Evolutionary conservation across 1,140 invertebrate species (phyloP), one percentile per base, ranked within the genome.

Genomic region (Drosophila littoralis): DNA sequence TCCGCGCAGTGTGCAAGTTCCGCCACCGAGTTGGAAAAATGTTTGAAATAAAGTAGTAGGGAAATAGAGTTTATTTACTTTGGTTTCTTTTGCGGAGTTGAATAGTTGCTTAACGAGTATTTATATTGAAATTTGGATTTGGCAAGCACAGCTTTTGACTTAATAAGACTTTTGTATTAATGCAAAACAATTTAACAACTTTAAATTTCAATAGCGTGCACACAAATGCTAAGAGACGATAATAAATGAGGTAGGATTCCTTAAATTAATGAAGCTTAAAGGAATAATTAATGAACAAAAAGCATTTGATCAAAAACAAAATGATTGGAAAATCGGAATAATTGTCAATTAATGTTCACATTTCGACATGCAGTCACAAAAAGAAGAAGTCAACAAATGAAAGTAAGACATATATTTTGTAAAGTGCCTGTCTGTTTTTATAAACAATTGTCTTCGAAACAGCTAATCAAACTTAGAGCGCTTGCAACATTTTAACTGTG

Each of bases 21-120:
- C 83, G 84, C 69, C 83, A 85, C 76, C 74, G 69, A 46, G 48
- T 78, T 70, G 67, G 45, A 66, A 74, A 77, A 71, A 77, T 48
- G 42, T 86, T 84, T 86, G 79, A 79, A 75, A 88, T 67, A 67
- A 83, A 88, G 64, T 59, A 88, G 77, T 83, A 83, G 74, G 79
- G 75, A 77, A 79, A 68, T 74, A 73, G 32, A 77, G 59, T 78
- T 82, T 81, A 60, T 58, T 79, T 73, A 76, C 46, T 67, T 75
- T 57, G 13, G 10, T 77, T 65, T 63, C 58, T 51, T 67, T 17
- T 66, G 8, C 17, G 43, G 15, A 71, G 7, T 33, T 36, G 15
- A 17, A 40, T 28, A 28, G 22, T 28, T 28, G 22, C 22, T 35
- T 52, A 50, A 59, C 6, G 28, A 48, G n/a, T 38, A 50, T 46